phyloP scores from a whole-genome alignment of 2,797 vertebrate genomes.

The Coranthus polyacanthus region DNA sequence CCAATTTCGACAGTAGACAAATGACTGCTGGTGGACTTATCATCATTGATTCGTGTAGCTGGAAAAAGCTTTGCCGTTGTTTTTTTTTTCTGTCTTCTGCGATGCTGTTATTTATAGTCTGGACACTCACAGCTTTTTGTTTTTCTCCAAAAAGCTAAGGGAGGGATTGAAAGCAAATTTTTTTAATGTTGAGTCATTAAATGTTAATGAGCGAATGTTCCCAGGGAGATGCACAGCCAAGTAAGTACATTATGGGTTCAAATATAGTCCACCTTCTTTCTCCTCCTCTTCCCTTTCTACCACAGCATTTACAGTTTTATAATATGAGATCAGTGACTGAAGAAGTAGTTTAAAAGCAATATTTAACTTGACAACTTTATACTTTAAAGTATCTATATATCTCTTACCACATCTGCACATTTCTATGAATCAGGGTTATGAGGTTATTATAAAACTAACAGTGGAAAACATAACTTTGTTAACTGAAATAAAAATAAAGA shows the following conservation, averaged over 20 bases:
- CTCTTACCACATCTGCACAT: too few relatives aligned
- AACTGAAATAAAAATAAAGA: too few relatives aligned
- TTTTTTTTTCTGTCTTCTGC: conserved; percentile 45
- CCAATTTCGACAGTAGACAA: conserved; percentile 77
- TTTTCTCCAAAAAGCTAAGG: conserved; percentile 31
- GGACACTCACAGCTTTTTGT: conserved; percentile 24
- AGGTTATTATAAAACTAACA: too few relatives aligned
- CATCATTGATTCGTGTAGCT: conserved; percentile 65
- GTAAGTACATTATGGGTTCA: conserved; percentile 10
- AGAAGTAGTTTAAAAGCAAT: background rate
- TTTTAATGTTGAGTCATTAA: conserved; percentile 49
- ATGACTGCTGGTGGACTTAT: conserved; percentile 76
- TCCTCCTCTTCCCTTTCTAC: background rate
- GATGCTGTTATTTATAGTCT: conserved; percentile 64
- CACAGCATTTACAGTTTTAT: background rate
- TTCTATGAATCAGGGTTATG: too few relatives aligned
- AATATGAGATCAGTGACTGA: background rate
- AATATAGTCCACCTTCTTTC: background rate
- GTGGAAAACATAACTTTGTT: too few relatives aligned
- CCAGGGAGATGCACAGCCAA: conserved; percentile 12
- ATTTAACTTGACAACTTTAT: background rate
- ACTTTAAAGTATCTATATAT: too few relatives aligned
- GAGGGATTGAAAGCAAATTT: conserved; percentile 35
- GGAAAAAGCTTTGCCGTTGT: conserved; percentile 57
- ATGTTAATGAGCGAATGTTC: conserved; percentile 48